Conservation (phyloP, 2,888 invertebrate genomes). For the Euphydryas editha region DNA sequence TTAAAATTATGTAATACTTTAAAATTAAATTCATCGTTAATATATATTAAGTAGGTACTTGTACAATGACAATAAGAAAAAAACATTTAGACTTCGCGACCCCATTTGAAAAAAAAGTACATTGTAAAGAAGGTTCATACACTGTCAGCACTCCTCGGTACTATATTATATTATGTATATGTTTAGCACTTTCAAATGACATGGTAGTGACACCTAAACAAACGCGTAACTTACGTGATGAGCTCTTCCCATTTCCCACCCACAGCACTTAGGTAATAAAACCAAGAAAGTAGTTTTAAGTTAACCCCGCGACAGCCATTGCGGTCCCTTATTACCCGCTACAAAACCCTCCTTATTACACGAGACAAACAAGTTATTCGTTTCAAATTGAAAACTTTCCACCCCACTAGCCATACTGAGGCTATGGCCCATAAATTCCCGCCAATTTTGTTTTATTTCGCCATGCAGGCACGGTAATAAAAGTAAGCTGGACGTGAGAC, state of each 20-base stretch:
- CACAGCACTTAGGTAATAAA: slow-evolving; percentile 79
- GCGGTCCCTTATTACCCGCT: slow-evolving; percentile 74
- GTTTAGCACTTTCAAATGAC: slow-evolving; percentile 39
- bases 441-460: slow-evolving; percentile 84
- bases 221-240: slow-evolving; percentile 48
- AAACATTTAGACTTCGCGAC: not conserved
- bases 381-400: slow-evolving; percentile 84
- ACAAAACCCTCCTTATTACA: slow-evolving; percentile 80
- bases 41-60: not conserved
- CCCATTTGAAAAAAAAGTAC: not conserved
- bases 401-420: slow-evolving; percentile 79
- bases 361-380: slow-evolving; percentile 82
- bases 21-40: not conserved
- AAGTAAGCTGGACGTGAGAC: slow-evolving; percentile 84
- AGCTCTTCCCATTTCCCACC: slow-evolving; percentile 57
- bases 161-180: slow-evolving; percentile 12
- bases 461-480: slow-evolving; percentile 82
- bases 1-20: not conserved
- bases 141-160: slow-evolving; percentile 16
- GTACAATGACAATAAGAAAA: not conserved
- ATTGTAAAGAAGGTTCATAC: not conserved
- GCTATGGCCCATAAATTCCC: slow-evolving; percentile 81
- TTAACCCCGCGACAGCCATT: slow-evolving; percentile 76
- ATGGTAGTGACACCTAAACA: slow-evolving; percentile 40
- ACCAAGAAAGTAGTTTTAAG: slow-evolving; percentile 81